Evolutionary conservation across 2,888 invertebrate genomes (phyloP).

Genomic region (Onthophagus sagittarius): DNA sequence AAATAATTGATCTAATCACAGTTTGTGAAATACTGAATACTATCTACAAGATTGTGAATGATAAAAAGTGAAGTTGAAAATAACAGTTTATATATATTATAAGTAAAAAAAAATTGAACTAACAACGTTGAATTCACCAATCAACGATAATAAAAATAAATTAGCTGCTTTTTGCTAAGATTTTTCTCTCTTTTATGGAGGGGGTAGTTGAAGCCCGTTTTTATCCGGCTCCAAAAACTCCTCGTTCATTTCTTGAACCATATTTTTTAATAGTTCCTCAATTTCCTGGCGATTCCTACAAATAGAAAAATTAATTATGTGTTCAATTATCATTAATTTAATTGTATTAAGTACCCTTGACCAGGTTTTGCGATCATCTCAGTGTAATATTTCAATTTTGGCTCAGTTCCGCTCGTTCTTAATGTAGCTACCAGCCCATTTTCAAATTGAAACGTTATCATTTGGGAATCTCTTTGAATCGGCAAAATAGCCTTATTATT

Average conservation of each 20-base stretch:
- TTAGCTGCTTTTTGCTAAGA: not conserved
- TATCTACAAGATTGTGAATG: too few species aligned
- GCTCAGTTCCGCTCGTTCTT: slow-evolving; percentile 97
- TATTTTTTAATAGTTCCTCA: slow-evolving; percentile 60
- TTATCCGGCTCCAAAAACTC: slow-evolving; percentile 77
- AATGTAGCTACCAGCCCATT: slow-evolving; percentile 85
- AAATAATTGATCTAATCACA: too few species aligned
- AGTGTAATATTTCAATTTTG: slow-evolving; percentile 98
- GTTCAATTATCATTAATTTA: not conserved
- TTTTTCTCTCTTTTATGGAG: not conserved
- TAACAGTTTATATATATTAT: too few species aligned
- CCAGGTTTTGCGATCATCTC: slow-evolving; percentile 74
- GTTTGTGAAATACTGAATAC: too few species aligned
- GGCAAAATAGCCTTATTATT: slow-evolving; percentile 69
- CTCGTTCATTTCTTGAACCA: slow-evolving; percentile 73
- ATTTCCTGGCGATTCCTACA: slow-evolving; percentile 66
- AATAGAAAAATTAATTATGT: slow-evolving; percentile 34
- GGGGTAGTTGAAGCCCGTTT: slow-evolving; percentile 56
- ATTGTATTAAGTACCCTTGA: slow-evolving; percentile 53
- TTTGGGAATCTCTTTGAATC: slow-evolving; percentile 67
- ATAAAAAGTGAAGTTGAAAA: too few species aligned
- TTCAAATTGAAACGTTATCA: slow-evolving; percentile 91
- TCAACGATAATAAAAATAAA: not conserved
- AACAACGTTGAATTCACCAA: too few species aligned
- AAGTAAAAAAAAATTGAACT: too few species aligned